Conservation (phyloP, 2,888 invertebrate species). For the Mechanitis messenoides region DNA sequence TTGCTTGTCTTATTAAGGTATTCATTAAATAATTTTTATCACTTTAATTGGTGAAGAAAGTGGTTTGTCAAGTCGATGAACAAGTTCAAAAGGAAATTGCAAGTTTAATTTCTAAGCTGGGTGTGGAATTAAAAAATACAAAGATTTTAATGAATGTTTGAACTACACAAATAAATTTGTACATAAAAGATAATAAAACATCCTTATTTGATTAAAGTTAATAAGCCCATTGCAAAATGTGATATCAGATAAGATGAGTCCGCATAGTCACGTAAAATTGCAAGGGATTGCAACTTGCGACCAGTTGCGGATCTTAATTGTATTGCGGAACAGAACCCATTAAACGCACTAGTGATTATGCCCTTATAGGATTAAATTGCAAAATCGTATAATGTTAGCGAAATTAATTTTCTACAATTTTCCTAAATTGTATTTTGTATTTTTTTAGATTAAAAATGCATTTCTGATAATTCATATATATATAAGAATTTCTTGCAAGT, state of each 20-base stretch:
- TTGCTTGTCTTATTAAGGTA: background rate
- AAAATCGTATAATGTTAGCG: background rate
- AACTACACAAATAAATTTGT: too few species aligned
- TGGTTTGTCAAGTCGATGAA: background rate
- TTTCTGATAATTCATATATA: too few species aligned
- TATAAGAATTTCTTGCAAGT: too few species aligned
- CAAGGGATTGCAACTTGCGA: conserved; percentile 4
- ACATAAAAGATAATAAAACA: too few species aligned
- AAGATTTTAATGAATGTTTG: too few species aligned
- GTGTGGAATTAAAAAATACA: too few species aligned
- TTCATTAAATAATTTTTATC: too few species aligned
- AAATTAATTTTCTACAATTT: too few species aligned
- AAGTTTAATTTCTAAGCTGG: too few species aligned
- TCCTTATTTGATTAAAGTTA: background rate
- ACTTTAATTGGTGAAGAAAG: conserved; percentile 1
- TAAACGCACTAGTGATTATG: background rate
- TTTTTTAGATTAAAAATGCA: too few species aligned
- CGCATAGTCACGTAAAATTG: conserved; percentile 26
- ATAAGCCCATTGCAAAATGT: background rate
- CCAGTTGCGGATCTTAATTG: background rate
- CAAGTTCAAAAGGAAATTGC: background rate
- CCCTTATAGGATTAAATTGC: conserved; percentile 1
- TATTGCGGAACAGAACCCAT: background rate
- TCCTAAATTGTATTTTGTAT: too few species aligned
- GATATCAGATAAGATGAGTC: conserved; percentile 8